These are phyloP conservation scores for Drosophila acutilabella DNA, from an alignment of 2,888 invertebrate species.

Conservation along the genomic window DNA sequence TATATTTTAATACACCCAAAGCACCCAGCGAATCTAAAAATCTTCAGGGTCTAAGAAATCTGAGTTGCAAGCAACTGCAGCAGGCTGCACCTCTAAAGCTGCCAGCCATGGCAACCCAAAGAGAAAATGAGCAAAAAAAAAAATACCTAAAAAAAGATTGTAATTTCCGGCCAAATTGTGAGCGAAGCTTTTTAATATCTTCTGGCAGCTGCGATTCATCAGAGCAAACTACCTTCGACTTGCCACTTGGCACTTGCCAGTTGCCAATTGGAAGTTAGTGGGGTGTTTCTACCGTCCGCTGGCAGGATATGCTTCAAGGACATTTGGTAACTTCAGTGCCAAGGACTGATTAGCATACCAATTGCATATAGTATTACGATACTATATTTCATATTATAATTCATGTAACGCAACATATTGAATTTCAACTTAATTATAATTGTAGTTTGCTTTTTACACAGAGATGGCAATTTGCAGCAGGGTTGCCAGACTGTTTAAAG, in stretches of 20 bases:
- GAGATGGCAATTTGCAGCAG: too few relatives aligned
- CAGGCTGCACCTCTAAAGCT: constrained; percentile 31
- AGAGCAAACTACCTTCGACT: constrained; percentile 22
- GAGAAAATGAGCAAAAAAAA: neutral
- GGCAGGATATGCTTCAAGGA: constrained; percentile 2
- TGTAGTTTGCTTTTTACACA: neutral
- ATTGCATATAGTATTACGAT: constrained; percentile 1
- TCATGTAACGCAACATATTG: constrained; percentile 1
- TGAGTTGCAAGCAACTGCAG: constrained; percentile 35
- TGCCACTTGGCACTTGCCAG: constrained; percentile 1
- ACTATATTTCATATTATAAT: constrained; percentile 8
- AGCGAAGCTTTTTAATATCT: constrained; percentile 57
- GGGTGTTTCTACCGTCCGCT: neutral
- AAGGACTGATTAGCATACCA: constrained; percentile 12
- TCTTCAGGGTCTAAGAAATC: constrained; percentile 4
- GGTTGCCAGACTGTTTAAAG: too few relatives aligned
- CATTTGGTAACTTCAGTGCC: constrained; percentile 24
- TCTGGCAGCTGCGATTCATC: constrained; percentile 50
- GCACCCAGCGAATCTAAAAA: neutral
- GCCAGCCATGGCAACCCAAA: constrained; percentile 8
- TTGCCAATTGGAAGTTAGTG: neutral
- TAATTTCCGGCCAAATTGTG: constrained; percentile 63
- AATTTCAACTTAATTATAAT: neutral
- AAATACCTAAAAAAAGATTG: constrained; percentile 31
- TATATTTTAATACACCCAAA: neutral